Evolutionary conservation across 1,140 invertebrate species (phyloP).

Genomic region (Halesus radiatus): DNA sequence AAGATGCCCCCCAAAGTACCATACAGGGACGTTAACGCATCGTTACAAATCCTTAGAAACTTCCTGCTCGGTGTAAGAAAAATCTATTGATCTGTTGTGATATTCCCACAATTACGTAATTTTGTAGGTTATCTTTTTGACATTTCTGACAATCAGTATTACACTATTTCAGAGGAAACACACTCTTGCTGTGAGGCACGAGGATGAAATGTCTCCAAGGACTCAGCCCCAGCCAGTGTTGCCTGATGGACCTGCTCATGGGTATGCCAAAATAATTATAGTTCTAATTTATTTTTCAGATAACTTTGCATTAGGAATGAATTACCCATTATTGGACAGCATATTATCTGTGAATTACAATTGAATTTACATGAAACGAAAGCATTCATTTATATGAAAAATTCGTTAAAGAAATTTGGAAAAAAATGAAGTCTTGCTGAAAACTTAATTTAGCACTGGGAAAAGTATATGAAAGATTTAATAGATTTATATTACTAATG

Average conservation of each 20-base stretch:
- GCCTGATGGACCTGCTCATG: slow-evolving; percentile 82
- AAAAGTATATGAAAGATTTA: no score
- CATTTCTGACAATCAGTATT: slow-evolving; percentile 35
- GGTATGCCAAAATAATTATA: slow-evolving; percentile 61
- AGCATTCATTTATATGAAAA: no score
- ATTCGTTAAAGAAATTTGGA: no score
- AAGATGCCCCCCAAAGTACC: slow-evolving; percentile 52
- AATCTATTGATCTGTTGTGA: not conserved
- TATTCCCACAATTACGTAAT: slow-evolving; percentile 50
- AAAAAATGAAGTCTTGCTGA: no score
- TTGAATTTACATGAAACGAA: no score
- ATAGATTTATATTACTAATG: no score
- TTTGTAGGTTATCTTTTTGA: slow-evolving; percentile 28
- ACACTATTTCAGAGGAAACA: slow-evolving; percentile 71
- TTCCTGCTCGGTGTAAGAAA: slow-evolving; percentile 74
- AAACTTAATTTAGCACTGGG: no score
- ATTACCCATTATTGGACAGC: no score
- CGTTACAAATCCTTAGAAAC: slow-evolving; percentile 72
- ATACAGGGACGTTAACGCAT: slow-evolving; percentile 73
- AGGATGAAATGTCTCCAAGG: slow-evolving; percentile 73
- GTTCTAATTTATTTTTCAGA: no score
- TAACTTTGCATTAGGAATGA: no score
- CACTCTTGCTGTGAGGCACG: slow-evolving; percentile 75
- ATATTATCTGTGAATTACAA: no score
- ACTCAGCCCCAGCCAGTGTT: slow-evolving; percentile 83